Evolutionary conservation across 2,113 vertebrate genomes (phyloP), one percentile per base, ranked within the genome.

Genomic region (Verasper variegatus): DNA sequence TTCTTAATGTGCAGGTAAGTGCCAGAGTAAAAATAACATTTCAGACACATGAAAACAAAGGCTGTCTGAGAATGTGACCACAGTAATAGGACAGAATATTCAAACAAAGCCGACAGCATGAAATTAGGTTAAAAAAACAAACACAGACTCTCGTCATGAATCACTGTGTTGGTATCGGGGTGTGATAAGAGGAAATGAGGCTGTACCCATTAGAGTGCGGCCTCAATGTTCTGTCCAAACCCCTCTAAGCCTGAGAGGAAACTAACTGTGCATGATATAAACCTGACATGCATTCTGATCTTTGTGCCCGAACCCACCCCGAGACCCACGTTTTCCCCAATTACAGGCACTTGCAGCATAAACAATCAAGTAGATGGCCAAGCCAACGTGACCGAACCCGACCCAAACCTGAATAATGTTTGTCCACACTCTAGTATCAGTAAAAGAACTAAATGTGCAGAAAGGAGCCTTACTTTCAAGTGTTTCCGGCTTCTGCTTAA

Each of bases 381-480:
- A 37, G 8, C 35, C 35, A 37, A 37, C 35, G 8, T 7, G 1
- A 37, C 35, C 35, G 2, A 37, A 37, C 9, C 35, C 35, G 35
- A 37, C 35, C 35, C 35, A 37, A 37, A 31, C 31, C 31, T 7
- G 31, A 31, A 31, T 31, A 31, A 37, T 10, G 35, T 37, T 37
- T 10, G 2, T 10, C 35, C 35, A 37, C 35, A 9, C 31, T 35
- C 31, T 35, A 18, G 1, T n/a, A 64, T n/a, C 18, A 75, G 17
- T 5, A 58, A 24, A 64, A 35, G 1, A 23, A 31, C 31, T 49
- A 21, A 15, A 8, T 8, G 6, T 2, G 1, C 15, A 5, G 35
- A 4, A 59, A 20, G 20, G 23, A 1, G 5, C 15, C 92, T 83
- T 92, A 95, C 96, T 92, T 85, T 92, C 84, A 61, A 93, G 89